Percentiles rank a stretch among this genome's conserved stretches.
phyloP scores from a whole-genome alignment of 2,888 invertebrate genomes.

The Orthosia gothica region DNA sequence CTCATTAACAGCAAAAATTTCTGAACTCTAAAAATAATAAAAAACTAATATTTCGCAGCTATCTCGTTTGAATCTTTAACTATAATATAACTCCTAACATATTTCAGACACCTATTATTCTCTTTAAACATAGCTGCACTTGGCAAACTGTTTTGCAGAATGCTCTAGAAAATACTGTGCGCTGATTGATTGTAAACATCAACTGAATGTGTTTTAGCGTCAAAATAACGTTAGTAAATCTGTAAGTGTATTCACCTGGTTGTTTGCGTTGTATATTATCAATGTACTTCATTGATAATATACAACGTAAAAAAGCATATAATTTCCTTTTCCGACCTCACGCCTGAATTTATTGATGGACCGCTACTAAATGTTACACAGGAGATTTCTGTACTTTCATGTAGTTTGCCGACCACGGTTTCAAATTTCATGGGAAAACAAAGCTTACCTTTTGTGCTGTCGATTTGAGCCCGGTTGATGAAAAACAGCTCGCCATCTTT shows the following conservation, averaged over 20 bases:
- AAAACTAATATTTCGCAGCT: background rate
- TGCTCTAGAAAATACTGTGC: background rate
- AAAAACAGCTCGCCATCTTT: too few relatives aligned
- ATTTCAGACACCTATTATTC: background rate
- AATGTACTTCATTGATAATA: background rate
- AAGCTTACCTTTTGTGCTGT: slow-evolving; percentile 2
- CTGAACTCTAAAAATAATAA: background rate
- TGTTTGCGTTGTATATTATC: too few relatives aligned
- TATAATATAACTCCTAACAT: background rate
- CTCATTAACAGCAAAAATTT: background rate
- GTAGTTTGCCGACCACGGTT: slow-evolving; percentile 17
- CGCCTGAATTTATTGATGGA: slow-evolving; percentile 26
- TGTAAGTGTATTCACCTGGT: too few relatives aligned
- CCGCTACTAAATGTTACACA: slow-evolving; percentile 27
- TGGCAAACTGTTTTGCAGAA: background rate
- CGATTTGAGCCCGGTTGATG: too few relatives aligned
- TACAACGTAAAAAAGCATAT: background rate
- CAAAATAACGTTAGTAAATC: background rate
- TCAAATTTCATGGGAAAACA: slow-evolving; percentile 34
- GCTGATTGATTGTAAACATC: background rate
- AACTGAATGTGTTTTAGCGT: background rate
- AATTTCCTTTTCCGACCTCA: background rate
- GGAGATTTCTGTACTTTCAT: slow-evolving; percentile 5
- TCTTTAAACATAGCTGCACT: background rate
- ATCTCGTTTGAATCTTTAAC: background rate